Evolutionary conservation across 2,888 invertebrate species (phyloP).

Genomic region (Amphipyra tragopoginis): DNA sequence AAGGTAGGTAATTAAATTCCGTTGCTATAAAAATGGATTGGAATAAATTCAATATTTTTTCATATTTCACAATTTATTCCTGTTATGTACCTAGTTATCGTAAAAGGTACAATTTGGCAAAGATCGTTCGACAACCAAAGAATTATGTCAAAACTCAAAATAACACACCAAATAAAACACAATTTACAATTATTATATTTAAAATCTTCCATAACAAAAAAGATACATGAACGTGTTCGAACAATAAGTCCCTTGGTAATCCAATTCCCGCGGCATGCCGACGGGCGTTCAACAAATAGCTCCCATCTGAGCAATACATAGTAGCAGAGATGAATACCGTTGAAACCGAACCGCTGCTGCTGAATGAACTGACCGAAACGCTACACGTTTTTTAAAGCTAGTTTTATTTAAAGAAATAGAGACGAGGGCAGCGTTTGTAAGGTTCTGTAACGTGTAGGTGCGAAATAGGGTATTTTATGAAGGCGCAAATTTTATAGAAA

Average conservation of each 20-base stretch:
- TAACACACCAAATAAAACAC: background rate
- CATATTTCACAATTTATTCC: too few relatives aligned
- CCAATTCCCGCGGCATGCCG: constrained; percentile 28
- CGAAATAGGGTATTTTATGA: too few relatives aligned
- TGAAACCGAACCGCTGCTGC: background rate
- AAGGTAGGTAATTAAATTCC: too few relatives aligned
- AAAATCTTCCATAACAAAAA: constrained; percentile 4
- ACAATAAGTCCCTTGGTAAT: constrained; percentile 35
- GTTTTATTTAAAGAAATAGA: background rate
- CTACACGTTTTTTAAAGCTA: background rate
- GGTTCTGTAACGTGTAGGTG: too few relatives aligned
- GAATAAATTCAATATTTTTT: too few relatives aligned
- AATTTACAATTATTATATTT: background rate
- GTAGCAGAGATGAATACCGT: constrained; percentile 19
- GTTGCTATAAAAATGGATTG: too few relatives aligned
- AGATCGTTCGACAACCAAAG: too few relatives aligned
- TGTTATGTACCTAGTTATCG: too few relatives aligned
- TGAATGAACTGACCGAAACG: constrained; percentile 6
- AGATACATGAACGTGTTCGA: constrained; percentile 5
- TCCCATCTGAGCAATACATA: constrained; percentile 23
- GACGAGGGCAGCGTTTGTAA: background rate
- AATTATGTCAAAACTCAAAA: too few relatives aligned
- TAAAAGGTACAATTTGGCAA: too few relatives aligned
- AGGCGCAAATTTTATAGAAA: too few relatives aligned
- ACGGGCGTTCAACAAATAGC: constrained; percentile 57